phyloP scores from a whole-genome alignment of 2,888 invertebrate genomes.

The Coenonympha arcania region DNA sequence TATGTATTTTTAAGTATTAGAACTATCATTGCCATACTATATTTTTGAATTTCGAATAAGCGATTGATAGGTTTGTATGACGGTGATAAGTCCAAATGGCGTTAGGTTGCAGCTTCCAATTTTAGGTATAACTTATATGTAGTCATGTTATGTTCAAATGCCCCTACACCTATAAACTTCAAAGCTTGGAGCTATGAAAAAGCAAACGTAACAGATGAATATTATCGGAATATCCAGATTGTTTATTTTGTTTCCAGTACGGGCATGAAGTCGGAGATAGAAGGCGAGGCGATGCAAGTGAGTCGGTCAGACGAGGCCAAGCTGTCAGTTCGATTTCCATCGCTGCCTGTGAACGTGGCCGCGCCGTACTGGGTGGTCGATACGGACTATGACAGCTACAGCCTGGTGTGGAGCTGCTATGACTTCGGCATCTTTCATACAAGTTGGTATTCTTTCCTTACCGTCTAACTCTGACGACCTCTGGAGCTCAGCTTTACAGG shows the following conservation, averaged over 20 bases:
- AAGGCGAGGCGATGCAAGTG: conserved; percentile 71
- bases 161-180: no score
- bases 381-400: conserved; percentile 81
- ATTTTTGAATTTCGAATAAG: no score
- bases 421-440: conserved; percentile 70
- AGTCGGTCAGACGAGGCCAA: conserved; percentile 74
- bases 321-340: conserved; percentile 76
- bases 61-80: no score
- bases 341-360: conserved; percentile 70
- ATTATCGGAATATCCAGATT: background rate
- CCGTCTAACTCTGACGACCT: no score
- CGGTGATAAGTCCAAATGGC: no score
- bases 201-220: background rate
- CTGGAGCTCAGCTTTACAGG: no score
- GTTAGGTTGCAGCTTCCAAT: no score
- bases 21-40: no score
- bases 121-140: no score
- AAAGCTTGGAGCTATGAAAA: no score
- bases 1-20: no score
- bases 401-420: conserved; percentile 80
- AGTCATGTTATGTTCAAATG: no score
- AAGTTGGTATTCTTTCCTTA: conserved; percentile 42
- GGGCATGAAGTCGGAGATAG: conserved; percentile 69
- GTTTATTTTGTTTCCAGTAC: conserved; percentile 54
- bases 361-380: conserved; percentile 77